A percentile compares a stretch with the other conserved stretches of the same genome.
Conservation (phyloP, 92 coral and sea anemone genomes). For the Parazoanthus darwini region DNA sequence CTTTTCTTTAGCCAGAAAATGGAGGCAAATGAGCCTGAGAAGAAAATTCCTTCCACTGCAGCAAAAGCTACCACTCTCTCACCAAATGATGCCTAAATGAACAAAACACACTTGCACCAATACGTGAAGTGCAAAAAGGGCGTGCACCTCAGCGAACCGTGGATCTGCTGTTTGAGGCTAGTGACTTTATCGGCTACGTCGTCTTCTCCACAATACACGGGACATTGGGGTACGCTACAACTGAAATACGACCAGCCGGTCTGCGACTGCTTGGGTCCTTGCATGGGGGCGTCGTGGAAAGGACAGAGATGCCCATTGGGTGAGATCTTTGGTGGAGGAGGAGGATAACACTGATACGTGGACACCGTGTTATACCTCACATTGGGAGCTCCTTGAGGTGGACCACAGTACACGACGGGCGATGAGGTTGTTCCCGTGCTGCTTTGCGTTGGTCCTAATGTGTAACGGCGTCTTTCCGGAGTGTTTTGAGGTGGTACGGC, state of each 20-base stretch:
- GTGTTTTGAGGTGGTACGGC: conserved; percentile 8
- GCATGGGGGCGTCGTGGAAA: conserved; percentile 1
- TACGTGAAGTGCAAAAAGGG: neutral
- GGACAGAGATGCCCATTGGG: neutral
- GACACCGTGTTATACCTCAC: neutral
- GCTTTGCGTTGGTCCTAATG: neutral
- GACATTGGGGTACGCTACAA: neutral
- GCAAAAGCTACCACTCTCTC: conserved; percentile 86
- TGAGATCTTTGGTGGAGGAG: neutral
- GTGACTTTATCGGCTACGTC: conserved; percentile 1
- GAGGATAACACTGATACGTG: conserved; percentile 5
- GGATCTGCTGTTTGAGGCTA: conserved; percentile 2
- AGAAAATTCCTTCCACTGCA: conserved; percentile 51
- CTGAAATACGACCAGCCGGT: conserved; percentile 7
- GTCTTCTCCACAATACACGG: neutral
- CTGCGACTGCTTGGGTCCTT: conserved; percentile 7
- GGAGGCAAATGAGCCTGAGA: conserved; percentile 3
- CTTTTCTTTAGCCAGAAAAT: conserved; percentile 95
- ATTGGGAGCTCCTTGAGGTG: no score
- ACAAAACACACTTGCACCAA: neutral
- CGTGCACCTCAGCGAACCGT: conserved; percentile 5
- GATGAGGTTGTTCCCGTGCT: neutral
- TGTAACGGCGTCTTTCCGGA: conserved; percentile 10
- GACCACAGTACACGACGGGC: neutral
- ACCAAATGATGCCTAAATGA: neutral